Evolutionary conservation across 2,113 vertebrate species (phyloP).

Genomic region (Struthidea cinerea): DNA sequence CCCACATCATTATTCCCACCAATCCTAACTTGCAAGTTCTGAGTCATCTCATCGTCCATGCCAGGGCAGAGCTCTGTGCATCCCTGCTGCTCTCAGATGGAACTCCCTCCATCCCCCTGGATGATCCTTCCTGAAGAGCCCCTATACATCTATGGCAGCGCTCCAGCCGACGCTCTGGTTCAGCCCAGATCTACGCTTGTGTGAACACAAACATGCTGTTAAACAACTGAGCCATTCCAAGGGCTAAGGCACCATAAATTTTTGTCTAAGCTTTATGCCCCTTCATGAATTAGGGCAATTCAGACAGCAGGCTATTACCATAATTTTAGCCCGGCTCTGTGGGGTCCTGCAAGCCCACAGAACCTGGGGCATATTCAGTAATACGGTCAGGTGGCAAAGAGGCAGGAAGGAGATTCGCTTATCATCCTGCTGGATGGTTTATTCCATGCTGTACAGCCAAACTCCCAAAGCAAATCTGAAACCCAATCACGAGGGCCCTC

Average conservation of each 20-base stretch:
- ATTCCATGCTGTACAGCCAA: too few species aligned
- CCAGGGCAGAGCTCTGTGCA: not conserved
- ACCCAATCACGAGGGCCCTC: too few species aligned
- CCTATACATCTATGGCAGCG: rapidly evolving
- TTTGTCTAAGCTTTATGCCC: not conserved
- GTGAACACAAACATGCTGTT: not conserved
- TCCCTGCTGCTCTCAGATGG: not conserved
- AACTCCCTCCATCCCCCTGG: not conserved
- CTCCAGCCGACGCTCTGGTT: not conserved
- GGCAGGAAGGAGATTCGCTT: too few species aligned
- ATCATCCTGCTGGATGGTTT: too few species aligned
- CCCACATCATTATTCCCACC: not conserved
- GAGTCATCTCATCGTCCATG: not conserved
- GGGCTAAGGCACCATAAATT: not conserved
- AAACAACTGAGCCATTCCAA: not conserved
- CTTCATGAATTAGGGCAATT: slow-evolving; percentile 25
- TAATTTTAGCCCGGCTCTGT: too few species aligned
- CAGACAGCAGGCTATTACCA: not conserved
- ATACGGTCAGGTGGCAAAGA: too few species aligned
- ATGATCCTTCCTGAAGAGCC: not conserved
- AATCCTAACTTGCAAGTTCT: not conserved
- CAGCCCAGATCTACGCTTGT: not conserved
- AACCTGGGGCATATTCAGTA: too few species aligned
- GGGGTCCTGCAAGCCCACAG: too few species aligned
- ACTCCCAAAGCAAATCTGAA: too few species aligned